Evolutionary conservation across 1,140 invertebrate species (phyloP).

Genomic region (Drosophila orosa): DNA sequence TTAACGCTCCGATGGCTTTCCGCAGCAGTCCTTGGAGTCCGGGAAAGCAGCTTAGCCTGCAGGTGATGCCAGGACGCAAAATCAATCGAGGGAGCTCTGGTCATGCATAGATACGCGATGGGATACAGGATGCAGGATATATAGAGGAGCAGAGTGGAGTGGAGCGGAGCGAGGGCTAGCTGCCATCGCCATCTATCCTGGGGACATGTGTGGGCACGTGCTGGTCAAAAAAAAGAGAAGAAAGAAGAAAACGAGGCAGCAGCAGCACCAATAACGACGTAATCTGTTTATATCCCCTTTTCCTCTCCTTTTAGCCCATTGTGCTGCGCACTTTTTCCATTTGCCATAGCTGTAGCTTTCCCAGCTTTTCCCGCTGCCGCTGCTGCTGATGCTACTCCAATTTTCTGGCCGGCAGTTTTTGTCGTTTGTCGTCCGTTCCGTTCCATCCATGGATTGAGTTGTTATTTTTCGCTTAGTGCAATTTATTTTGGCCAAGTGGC

Average conservation of each 20-base stretch:
- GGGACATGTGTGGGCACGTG: slow-evolving; percentile 76
- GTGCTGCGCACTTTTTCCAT: slow-evolving; percentile 80
- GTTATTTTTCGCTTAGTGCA: slow-evolving; percentile 83
- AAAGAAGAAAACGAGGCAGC: slow-evolving; percentile 7
- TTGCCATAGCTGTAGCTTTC: slow-evolving; percentile 48
- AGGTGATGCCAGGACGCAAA: slow-evolving; percentile 75
- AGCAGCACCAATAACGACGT: slow-evolving; percentile 79
- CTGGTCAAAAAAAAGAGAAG: slow-evolving; percentile 53
- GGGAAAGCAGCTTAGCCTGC: slow-evolving; percentile 76
- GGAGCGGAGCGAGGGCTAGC: neutral
- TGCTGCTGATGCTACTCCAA: slow-evolving; percentile 67
- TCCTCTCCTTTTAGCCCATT: slow-evolving; percentile 65
- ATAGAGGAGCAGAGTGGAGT: neutral
- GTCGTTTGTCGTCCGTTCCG: slow-evolving; percentile 63
- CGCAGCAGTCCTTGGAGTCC: slow-evolving; percentile 29
- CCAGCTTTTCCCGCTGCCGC: slow-evolving; percentile 26
- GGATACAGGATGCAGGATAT: slow-evolving; percentile 34
- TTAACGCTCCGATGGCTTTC: slow-evolving; percentile 74
- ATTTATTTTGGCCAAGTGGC: slow-evolving; percentile 82
- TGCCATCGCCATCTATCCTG: slow-evolving; percentile 59
- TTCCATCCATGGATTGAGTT: slow-evolving; percentile 71
- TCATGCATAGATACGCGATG: slow-evolving; percentile 62
- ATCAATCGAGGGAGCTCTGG: slow-evolving; percentile 76
- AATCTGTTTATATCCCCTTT: slow-evolving; percentile 82
- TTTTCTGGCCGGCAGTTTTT: slow-evolving; percentile 80